Base-by-base conservation (phyloP, 2,113 vertebrate genomes). In the Ardeotis arabs region DNA sequence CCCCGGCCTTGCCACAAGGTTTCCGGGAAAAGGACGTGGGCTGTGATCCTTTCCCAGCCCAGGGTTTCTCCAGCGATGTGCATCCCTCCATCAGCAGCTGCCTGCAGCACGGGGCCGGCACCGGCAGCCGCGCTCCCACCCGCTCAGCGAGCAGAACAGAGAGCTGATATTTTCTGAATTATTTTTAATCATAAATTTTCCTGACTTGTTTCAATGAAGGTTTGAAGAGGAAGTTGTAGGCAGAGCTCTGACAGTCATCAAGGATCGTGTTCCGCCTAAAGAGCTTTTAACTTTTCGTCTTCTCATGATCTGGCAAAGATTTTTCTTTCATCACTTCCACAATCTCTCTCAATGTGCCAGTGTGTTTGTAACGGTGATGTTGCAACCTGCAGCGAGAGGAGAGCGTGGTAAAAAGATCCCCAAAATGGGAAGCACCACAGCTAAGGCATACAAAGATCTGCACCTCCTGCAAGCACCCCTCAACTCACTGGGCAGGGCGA, bases 361-460 rank as follows among this genome's bases (percentile, higher is more conserved):
- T 10, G 0, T 67, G 84, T 92, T 98, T 77, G 2, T 83, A 91
- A 41, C 59, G 95, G 70, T 96, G 96, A 83, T 94, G 94, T 63
- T 96, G 97, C 77, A 98, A 94, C 78, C 97, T 97, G 50, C 80
- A 98, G 96, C 7, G 59, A 53, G 79, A 76, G 62, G 78, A 62
- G 10, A 53, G 29, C 14, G 1, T 2, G 45, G 41, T 6, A 10
- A 33, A 84, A 91, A 75, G 4, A 39, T 29, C 44, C 50, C 25
- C 47, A 86, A 24, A 84, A 78, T 7, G 31, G 44, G 31, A 64
- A 80, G 12, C 6, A 4, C 6, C 44, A 20, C 10, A 20, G 6
- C 35, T 23, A 31, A 89, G 44, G 39, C 13, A 28, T 19, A 24
- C 1, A 6, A 29, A 77, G 44, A 75, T 10, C 25, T 29, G 55